Conservation (phyloP, 2,888 invertebrate genomes). For the Drosophila macrospina region DNA sequence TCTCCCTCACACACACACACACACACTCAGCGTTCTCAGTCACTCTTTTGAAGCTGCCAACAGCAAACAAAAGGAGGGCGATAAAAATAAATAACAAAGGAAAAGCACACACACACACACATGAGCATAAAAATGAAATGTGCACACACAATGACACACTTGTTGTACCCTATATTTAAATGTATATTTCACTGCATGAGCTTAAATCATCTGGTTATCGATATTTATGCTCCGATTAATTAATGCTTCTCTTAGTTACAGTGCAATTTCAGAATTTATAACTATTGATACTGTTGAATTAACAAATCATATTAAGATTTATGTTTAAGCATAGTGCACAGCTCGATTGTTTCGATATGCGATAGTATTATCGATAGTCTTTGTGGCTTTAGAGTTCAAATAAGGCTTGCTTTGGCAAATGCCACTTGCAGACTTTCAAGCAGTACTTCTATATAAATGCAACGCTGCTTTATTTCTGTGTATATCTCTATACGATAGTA, state of each 20-base stretch:
- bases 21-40: neutral
- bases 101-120: neutral
- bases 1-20: neutral
- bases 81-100: slow-evolving; percentile 17
- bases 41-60: neutral
- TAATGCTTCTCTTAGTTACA: too few relatives aligned
- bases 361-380: neutral
- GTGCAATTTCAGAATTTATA: too few relatives aligned
- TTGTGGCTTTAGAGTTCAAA: neutral
- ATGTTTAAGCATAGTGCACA: too few relatives aligned
- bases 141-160: slow-evolving; percentile 2
- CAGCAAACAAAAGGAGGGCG: slow-evolving; percentile 4
- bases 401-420: too few relatives aligned
- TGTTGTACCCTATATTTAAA: neutral
- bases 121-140: neutral
- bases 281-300: too few relatives aligned
- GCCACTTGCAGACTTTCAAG: too few relatives aligned
- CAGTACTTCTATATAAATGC: too few relatives aligned
- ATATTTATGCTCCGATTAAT: neutral
- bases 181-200: neutral
- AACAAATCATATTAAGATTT: too few relatives aligned
- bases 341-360: too few relatives aligned
- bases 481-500: too few relatives aligned
- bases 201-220: neutral
- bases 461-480: too few relatives aligned